A percentile compares a stretch with the other conserved stretches of the same genome.
These are phyloP conservation scores for Sarcophaga bullata DNA, from an alignment of 1,140 invertebrate genomes.

Conservation along the genomic window DNA sequence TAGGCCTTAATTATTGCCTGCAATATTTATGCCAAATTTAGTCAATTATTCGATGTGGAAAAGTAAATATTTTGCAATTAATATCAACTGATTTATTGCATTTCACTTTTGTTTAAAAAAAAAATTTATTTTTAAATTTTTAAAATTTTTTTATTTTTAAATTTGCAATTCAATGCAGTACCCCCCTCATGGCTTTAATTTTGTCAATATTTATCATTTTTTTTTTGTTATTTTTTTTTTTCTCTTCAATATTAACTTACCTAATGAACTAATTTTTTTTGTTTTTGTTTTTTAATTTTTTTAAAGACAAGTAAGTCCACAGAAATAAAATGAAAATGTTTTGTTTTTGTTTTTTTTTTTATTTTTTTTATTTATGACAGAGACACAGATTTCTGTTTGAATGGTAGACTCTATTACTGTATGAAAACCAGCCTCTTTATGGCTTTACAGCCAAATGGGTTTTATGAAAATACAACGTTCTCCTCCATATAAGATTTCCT, in stretches of 20 bases:
- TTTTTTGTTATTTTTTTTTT: background rate
- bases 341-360: too few relatives aligned
- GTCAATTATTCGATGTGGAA: background rate
- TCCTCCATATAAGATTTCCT: conserved; percentile 9
- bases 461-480: background rate
- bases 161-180: too few relatives aligned
- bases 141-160: too few relatives aligned
- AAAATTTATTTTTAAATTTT: too few relatives aligned
- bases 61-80: background rate
- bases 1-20: too few relatives aligned
- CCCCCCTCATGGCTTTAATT: background rate
- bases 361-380: too few relatives aligned
- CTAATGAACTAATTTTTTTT: conserved; percentile 20
- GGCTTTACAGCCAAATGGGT: background rate
- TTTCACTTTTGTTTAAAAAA: background rate
- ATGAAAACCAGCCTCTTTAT: background rate
- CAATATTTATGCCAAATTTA: background rate
- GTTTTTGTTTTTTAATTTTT: background rate
- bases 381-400: too few relatives aligned
- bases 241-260: background rate
- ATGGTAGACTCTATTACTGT: too few relatives aligned
- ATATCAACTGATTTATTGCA: background rate
- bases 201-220: background rate
- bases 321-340: too few relatives aligned
- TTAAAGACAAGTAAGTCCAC: background rate